phyloP scores from a whole-genome alignment of 2,797 vertebrate species.

The Paguma larvata region DNA sequence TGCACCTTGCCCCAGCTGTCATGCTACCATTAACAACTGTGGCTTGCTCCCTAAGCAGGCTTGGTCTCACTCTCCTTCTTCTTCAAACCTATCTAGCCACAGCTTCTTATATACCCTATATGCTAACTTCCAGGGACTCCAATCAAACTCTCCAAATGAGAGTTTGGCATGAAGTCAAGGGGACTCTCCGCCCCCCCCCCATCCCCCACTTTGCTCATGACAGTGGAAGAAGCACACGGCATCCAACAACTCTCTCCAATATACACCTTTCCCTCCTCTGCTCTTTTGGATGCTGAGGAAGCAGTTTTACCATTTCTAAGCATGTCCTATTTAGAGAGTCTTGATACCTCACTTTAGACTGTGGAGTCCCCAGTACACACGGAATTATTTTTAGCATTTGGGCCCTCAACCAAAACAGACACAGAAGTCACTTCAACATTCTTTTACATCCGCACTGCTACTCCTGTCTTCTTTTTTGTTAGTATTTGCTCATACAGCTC shows the following conservation, averaged over 20 bases:
- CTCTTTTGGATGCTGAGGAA: background rate
- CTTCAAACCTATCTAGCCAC: background rate
- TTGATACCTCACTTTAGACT: background rate
- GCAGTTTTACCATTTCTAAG: background rate
- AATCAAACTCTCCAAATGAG: background rate
- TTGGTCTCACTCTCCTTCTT: background rate
- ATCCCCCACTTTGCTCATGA: background rate
- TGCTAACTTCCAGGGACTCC: background rate
- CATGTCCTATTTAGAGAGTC: background rate
- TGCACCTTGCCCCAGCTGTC: background rate
- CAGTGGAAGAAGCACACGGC: background rate
- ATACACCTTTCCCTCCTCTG: background rate
- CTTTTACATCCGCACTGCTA: background rate
- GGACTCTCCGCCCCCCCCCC: background rate
- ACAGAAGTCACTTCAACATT: background rate
- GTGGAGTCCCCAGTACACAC: no score
- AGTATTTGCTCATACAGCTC: background rate
- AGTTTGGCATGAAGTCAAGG: background rate
- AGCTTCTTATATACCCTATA: background rate
- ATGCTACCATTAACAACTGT: background rate
- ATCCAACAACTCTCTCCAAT: background rate
- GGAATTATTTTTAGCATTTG: background rate
- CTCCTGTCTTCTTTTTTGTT: background rate
- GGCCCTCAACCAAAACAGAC: background rate
- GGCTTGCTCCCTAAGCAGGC: background rate